phyloP scores from a whole-genome alignment of 2,113 vertebrate species.

The Phrynosoma platyrhinos region DNA sequence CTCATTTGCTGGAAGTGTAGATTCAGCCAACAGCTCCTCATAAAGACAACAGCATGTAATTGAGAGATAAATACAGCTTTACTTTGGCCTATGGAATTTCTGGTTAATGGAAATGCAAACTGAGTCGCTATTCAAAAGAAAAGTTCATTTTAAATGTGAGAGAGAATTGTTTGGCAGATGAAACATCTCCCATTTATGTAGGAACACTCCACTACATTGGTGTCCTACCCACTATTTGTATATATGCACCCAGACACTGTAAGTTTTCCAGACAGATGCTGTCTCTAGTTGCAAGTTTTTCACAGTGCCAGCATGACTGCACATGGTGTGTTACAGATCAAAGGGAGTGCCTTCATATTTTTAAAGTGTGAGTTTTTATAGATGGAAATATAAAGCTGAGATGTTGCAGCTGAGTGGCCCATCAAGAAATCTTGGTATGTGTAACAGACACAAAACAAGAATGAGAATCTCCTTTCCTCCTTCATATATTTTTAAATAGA shows the following conservation, averaged over 20 bases:
- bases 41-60: not conserved
- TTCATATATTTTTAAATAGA: not conserved
- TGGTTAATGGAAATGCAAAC: not conserved
- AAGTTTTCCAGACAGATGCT: slow-evolving; percentile 1
- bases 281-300: slow-evolving; percentile 13
- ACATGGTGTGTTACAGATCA: slow-evolving; percentile 14
- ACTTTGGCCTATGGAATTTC: too few species aligned
- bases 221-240: not conserved
- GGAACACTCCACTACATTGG: not conserved
- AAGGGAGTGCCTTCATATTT: slow-evolving; percentile 10
- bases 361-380: slow-evolving; percentile 26
- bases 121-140: not conserved
- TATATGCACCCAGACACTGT: not conserved
- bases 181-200: not conserved
- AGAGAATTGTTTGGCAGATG: not conserved
- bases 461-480: not conserved
- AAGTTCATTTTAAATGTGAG: not conserved
- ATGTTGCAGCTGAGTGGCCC: slow-evolving; percentile 13
- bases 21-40: too few species aligned
- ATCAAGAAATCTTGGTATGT: slow-evolving; percentile 8
- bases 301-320: slow-evolving; percentile 18
- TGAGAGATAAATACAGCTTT: not conserved
- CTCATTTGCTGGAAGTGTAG: not conserved
- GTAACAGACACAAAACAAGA: not conserved
- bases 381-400: slow-evolving; percentile 28